These are phyloP conservation scores for Ichneumoninae sp. DNA, from an alignment of 2,888 invertebrate genomes.

Conservation along the genomic window DNA sequence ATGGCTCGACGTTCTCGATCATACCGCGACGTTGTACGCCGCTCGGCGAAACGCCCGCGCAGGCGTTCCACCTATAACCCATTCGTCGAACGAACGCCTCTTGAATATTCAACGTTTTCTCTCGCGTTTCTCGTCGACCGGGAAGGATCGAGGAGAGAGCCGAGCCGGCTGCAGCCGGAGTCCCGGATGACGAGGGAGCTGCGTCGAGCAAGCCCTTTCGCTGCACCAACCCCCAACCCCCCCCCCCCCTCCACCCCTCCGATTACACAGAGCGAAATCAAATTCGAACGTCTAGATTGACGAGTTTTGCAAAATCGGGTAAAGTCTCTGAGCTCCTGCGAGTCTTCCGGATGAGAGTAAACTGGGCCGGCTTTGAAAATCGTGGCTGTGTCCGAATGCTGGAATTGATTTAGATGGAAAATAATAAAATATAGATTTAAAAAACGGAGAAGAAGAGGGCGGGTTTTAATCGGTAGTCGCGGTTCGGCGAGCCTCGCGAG, in stretches of 20 bases:
- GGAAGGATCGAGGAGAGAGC: conserved; percentile 57
- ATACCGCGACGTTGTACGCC: conserved; percentile 53
- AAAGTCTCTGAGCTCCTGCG: not conserved
- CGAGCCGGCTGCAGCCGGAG: conserved; percentile 24
- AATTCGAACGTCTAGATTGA: conserved; percentile 76
- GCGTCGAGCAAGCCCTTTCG: conserved; percentile 30
- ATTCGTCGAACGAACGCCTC: conserved; percentile 77
- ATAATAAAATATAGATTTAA: not conserved
- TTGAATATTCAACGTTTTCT: conserved; percentile 78
- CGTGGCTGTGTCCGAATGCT: not conserved
- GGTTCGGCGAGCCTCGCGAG: not conserved
- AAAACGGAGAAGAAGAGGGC: not conserved
- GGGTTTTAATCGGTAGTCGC: conserved; percentile 65
- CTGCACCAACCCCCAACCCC: conserved; percentile 8
- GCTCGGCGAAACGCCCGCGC: conserved; percentile 58
- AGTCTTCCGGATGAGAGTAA: conserved; percentile 11
- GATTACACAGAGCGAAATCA: conserved; percentile 70
- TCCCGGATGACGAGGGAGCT: conserved; percentile 39
- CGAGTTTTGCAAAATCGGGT: conserved; percentile 67
- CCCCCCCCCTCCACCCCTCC: not conserved
- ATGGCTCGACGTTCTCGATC: conserved; percentile 59
- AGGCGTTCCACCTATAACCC: conserved; percentile 73
- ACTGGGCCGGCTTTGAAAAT: not conserved
- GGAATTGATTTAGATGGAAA: not conserved
- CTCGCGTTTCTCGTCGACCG: conserved; percentile 58